Evolutionary conservation across 2,797 vertebrate species (phyloP), one percentile per base, ranked within the genome.

Genomic region (Sebastes ruberrimus): DNA sequence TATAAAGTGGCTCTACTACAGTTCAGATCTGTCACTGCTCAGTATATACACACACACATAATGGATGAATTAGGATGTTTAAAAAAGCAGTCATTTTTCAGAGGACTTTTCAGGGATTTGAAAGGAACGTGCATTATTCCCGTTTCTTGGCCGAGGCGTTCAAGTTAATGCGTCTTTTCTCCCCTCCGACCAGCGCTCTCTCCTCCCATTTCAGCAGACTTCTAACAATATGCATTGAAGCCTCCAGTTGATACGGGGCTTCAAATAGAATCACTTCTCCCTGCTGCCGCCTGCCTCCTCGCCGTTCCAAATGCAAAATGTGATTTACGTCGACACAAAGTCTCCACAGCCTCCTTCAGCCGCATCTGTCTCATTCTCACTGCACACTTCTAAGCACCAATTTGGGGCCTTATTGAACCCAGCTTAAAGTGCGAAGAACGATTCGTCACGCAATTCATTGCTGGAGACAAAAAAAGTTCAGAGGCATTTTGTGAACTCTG

Each of bases 321-420:
- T 85, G 89, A 92, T 95, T 91, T 89, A 85, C 67, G 68, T 83
- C 76, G 63, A 62, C 79, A 57, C 22, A 13, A 49, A 80, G 74
- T 84, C 88, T 90, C 85, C 76, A 42, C 80, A 86, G 90, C 84
- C 86, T 76, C 70, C 82, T 89, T 92, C 86, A 83, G 71, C 60
- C 4, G 28, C 89, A 92, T 93, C 92, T 92, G 92, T 89, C 87
- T 87, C 85, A 69, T 85, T 92, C 91, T 87, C 83, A 28, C 81
- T 63, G 82, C 88, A 86, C 81, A 81, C 86, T 85, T 93, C 91
- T 91, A 93, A 94, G 91, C 78, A 91, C 83, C 92, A 94, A 92
- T 94, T 91, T 92, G 86, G 82, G 85, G 73, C 83, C 86, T 90
- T 92, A 93, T 88, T 91, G 91, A 93, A 89, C 86, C 74, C 59